These are phyloP conservation scores for Dynastes maya DNA, from an alignment of 2,888 invertebrate genomes.

Conservation along the genomic window DNA sequence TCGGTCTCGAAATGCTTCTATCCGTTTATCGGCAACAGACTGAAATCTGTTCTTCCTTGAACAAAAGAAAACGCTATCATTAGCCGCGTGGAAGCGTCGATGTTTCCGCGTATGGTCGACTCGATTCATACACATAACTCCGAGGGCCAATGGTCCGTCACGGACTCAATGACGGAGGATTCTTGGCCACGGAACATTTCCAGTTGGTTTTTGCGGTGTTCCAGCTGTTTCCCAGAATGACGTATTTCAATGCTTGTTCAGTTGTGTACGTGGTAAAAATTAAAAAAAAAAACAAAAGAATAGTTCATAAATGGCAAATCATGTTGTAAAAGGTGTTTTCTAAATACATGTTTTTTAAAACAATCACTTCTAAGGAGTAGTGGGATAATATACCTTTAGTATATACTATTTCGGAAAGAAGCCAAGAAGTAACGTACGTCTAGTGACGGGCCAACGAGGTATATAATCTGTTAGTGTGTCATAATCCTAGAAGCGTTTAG, in stretches of 20 bases:
- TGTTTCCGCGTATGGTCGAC: constrained; percentile 25
- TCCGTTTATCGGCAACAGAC: constrained; percentile 23
- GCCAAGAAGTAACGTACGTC: too few species aligned
- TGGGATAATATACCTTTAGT: too few species aligned
- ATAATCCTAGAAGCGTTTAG: too few species aligned
- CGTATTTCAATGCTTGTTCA: neutral
- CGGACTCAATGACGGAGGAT: constrained; percentile 20
- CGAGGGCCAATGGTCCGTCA: constrained; percentile 34
- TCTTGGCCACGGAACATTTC: constrained; percentile 14
- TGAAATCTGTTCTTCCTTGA: constrained; percentile 20
- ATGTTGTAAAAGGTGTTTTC: too few species aligned
- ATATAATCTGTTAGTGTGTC: too few species aligned
- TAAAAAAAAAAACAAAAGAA: neutral
- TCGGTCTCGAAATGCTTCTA: constrained; percentile 4
- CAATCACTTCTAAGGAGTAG: too few species aligned
- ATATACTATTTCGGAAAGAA: too few species aligned
- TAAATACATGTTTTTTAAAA: too few species aligned
- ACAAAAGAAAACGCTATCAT: constrained; percentile 29
- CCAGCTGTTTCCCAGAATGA: neutral
- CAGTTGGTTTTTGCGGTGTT: neutral
- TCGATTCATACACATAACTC: constrained; percentile 20
- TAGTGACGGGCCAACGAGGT: too few species aligned
- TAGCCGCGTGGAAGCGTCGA: constrained; percentile 31
- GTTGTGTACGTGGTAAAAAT: neutral
- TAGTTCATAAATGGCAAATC: too few species aligned